phyloP scores from a whole-genome alignment of 2,113 vertebrate species.

The Heptranchias perlo region DNA sequence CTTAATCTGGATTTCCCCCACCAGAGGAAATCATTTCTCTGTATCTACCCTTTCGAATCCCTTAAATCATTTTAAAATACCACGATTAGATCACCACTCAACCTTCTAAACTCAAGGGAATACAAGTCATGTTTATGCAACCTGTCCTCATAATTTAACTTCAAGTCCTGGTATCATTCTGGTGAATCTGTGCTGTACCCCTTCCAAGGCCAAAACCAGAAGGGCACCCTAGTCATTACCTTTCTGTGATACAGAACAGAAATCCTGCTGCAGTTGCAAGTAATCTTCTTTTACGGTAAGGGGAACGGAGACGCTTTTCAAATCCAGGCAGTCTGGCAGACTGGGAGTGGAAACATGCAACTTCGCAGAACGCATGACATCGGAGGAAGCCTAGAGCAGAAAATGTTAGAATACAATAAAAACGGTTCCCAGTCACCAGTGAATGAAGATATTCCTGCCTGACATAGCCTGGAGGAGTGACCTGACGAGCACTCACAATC shows the following conservation, averaged over 20 bases:
- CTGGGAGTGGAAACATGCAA: slow-evolving; percentile 74
- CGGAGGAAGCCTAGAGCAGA: not conserved
- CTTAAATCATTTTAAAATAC: not conserved
- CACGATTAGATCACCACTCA: not conserved
- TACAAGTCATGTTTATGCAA: not conserved
- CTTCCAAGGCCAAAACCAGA: not conserved
- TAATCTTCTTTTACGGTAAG: slow-evolving; percentile 68
- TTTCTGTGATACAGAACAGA: slow-evolving; percentile 72
- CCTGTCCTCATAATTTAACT: not conserved
- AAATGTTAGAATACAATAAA: not conserved
- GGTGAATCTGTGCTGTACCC: not conserved
- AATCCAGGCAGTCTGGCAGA: slow-evolving; percentile 75
- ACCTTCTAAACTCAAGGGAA: not conserved
- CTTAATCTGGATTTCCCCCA: not conserved
- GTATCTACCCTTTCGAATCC: not conserved
- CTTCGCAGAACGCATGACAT: not conserved
- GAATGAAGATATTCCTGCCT: slow-evolving; percentile 42
- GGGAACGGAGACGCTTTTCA: slow-evolving; percentile 67
- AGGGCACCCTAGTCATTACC: slow-evolving; percentile 51
- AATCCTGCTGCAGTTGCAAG: slow-evolving; percentile 76
- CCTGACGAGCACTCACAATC: not conserved
- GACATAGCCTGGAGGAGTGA: slow-evolving; percentile 47
- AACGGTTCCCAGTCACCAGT: no score
- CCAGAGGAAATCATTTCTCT: not conserved
- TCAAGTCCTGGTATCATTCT: no score